A percentile compares a stretch with the other conserved stretches of the same genome.
These are phyloP conservation scores for Amazona guildingii DNA, from an alignment of 2,113 vertebrate species.

Conservation along the genomic window DNA sequence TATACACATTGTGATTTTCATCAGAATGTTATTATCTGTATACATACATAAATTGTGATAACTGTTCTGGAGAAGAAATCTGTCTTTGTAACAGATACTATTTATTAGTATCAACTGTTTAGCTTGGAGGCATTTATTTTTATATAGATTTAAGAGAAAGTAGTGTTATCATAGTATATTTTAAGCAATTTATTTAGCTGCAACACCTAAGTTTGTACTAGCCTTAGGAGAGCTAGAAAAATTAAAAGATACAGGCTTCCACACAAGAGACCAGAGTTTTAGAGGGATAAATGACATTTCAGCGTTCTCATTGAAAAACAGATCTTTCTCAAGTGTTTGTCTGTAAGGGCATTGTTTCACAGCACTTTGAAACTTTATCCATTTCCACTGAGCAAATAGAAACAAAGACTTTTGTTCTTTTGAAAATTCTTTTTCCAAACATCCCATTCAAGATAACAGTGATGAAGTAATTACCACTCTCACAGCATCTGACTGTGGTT, in stretches of 20 bases:
- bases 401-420: not conserved
- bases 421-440: not conserved
- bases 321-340: not conserved
- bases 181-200: not conserved
- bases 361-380: not conserved
- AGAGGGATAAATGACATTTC: not conserved
- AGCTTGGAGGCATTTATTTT: not conserved
- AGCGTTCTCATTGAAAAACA: fast-evolving
- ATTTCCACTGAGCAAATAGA: not conserved
- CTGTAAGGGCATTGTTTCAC: not conserved
- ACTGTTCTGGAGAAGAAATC: not conserved
- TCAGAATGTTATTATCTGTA: not conserved
- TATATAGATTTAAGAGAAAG: not conserved
- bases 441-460: not conserved
- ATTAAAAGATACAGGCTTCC: not conserved
- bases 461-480: not conserved
- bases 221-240: not conserved
- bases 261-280: not conserved
- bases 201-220: not conserved
- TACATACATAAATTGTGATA: not conserved
- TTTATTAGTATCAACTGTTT: not conserved
- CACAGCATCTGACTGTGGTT: not conserved
- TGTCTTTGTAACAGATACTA: not conserved
- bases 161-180: not conserved
- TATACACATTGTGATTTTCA: not conserved